Percentiles rank a stretch among this genome's conserved stretches.
phyloP scores from a whole-genome alignment of 2,888 invertebrate genomes.

The Monoplex corrugatus region DNA sequence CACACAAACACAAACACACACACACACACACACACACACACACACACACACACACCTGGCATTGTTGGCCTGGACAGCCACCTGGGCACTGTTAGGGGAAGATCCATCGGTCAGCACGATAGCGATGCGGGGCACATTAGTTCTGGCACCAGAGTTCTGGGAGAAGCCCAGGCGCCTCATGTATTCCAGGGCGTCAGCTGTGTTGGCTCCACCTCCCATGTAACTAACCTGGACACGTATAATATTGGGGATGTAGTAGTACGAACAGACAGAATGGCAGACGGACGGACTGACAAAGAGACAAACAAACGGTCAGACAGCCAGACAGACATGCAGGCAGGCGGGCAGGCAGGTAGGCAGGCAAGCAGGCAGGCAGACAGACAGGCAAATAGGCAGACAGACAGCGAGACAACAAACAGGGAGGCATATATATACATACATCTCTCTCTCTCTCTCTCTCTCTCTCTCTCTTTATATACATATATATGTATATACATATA shows the following conservation, averaged over 20 bases:
- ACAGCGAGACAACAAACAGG: not conserved
- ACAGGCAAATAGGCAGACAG: not conserved
- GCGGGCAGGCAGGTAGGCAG: not conserved
- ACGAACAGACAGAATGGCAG: too few species aligned
- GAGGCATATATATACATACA: too few species aligned
- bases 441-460: too few species aligned
- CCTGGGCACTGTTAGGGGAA: constrained; percentile 59
- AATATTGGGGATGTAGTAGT: not conserved
- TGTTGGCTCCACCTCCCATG: constrained; percentile 75
- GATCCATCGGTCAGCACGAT: constrained; percentile 70
- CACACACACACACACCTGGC: constrained; percentile 25
- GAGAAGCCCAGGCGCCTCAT: constrained; percentile 65
- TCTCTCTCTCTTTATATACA: too few species aligned
- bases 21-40: not conserved
- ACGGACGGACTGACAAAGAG: not conserved
- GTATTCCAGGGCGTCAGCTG: constrained; percentile 71
- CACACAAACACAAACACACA: not conserved
- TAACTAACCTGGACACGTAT: constrained; percentile 64
- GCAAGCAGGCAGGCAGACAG: not conserved
- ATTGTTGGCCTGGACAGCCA: constrained; percentile 47
- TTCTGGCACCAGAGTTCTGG: constrained; percentile 63
- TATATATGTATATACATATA: too few species aligned
- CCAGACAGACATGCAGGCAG: not conserved
- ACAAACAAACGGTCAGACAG: not conserved
- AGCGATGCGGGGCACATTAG: constrained; percentile 67